Conservation (phyloP, 1,140 invertebrate genomes). For the Papilio polytes region DNA sequence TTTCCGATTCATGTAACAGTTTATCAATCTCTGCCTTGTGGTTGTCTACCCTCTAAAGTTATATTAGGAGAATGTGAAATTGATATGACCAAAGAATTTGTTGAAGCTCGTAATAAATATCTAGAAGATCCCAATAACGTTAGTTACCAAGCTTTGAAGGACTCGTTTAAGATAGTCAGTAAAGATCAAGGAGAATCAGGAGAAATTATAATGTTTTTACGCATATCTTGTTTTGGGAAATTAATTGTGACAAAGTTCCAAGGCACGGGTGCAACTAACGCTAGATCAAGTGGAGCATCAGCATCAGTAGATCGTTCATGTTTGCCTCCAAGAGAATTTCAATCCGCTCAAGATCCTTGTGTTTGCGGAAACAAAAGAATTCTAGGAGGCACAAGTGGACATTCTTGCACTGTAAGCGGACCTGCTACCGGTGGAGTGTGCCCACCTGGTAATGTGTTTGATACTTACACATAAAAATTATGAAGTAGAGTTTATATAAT, state of each 20-base stretch:
- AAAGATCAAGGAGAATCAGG: constrained; percentile 75
- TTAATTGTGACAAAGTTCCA: constrained; percentile 88
- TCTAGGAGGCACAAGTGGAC: constrained; percentile 40
- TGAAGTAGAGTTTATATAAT: background rate
- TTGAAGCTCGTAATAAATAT: constrained; percentile 72
- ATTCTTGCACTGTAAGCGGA: constrained; percentile 46
- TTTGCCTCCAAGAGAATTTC: constrained; percentile 61
- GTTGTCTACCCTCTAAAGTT: constrained; percentile 73
- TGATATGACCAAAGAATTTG: constrained; percentile 79
- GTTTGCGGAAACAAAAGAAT: constrained; percentile 60
- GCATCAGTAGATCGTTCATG: constrained; percentile 68
- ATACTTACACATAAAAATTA: background rate
- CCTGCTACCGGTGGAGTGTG: constrained; percentile 51
- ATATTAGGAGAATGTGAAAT: constrained; percentile 72
- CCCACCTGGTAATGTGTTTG: constrained; percentile 54
- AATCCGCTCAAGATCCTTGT: constrained; percentile 67
- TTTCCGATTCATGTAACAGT: constrained; percentile 70
- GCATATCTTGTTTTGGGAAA: constrained; percentile 87
- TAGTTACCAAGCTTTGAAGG: constrained; percentile 83
- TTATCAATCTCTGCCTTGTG: constrained; percentile 71
- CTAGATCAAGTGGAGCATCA: constrained; percentile 49
- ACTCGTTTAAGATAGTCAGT: constrained; percentile 83
- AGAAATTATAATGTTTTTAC: constrained; percentile 83
- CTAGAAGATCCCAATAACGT: constrained; percentile 65
- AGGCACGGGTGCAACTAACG: constrained; percentile 58